Conservation (phyloP, 2,113 vertebrate species). For the Tiliqua scincoides region DNA sequence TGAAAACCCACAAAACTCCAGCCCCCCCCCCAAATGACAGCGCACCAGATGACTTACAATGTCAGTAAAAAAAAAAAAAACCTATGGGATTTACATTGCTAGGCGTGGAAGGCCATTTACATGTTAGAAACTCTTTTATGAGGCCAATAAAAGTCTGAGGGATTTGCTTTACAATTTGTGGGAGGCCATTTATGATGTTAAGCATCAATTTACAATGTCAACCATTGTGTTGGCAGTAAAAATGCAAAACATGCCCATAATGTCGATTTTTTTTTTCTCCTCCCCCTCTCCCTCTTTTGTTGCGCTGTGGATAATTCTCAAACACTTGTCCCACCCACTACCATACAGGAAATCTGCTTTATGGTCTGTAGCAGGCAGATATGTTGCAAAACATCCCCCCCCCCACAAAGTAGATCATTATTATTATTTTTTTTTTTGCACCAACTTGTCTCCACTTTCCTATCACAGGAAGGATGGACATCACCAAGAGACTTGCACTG, state of each 20-base stretch:
- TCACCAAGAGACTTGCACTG: rapidly evolving
- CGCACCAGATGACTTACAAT: constrained; percentile 58
- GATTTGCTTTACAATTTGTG: constrained; percentile 72
- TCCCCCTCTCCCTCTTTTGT: neutral
- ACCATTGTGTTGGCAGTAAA: constrained; percentile 73
- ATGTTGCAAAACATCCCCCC: neutral
- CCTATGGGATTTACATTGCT: constrained; percentile 55
- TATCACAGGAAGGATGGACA: constrained; percentile 16
- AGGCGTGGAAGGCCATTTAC: constrained; percentile 61
- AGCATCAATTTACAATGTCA: constrained; percentile 72
- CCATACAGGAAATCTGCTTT: constrained; percentile 16
- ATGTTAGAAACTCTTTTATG: constrained; percentile 75
- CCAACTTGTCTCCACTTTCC: neutral
- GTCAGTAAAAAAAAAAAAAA: constrained; percentile 63
- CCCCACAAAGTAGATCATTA: neutral
- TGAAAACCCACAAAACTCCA: constrained; percentile 53
- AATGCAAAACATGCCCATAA: constrained; percentile 38
- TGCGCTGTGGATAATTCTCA: constrained; percentile 35
- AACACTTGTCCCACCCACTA: neutral
- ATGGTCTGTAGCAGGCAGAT: constrained; percentile 33
- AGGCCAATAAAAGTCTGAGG: constrained; percentile 66
- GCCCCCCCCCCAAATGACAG: constrained; percentile 29
- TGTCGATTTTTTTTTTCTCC: constrained; percentile 8
- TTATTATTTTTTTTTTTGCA: constrained; percentile 27
- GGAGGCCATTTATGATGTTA: constrained; percentile 70